A percentile compares a stretch with the other conserved stretches of the same genome.
These are phyloP conservation scores for Chrosomus eos DNA, from an alignment of 2,797 vertebrate genomes.

Conservation along the genomic window DNA sequence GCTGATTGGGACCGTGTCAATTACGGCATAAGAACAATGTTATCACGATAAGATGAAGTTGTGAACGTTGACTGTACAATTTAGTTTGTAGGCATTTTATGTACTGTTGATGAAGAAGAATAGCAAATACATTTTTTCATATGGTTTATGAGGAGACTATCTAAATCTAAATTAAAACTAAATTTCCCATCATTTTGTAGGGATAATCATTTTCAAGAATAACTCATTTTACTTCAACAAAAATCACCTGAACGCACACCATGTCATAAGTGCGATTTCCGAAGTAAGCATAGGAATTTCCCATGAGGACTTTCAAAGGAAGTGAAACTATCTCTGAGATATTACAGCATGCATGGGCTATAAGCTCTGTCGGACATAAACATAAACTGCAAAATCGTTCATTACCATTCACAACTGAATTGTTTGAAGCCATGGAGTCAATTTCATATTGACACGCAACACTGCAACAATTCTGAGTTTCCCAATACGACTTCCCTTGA, in stretches of 20 bases:
- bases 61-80: not conserved
- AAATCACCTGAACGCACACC: not conserved
- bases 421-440: not conserved
- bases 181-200: not conserved
- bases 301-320: not conserved
- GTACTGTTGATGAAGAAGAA: not conserved
- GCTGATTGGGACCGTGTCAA: not conserved
- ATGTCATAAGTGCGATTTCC: not conserved
- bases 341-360: not conserved
- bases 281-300: not conserved
- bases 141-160: too few relatives aligned
- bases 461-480: not conserved
- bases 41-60: not conserved
- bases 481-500: not conserved
- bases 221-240: not conserved
- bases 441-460: not conserved
- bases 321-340: not conserved
- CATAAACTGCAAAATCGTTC: not conserved
- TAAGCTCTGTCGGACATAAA: not conserved
- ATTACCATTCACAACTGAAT: not conserved
- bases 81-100: constrained; percentile 8
- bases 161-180: too few relatives aligned
- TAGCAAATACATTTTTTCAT: not conserved
- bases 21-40: not conserved
- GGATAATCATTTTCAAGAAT: not conserved